phyloP scores from a whole-genome alignment of 35 echinoderm and acorn worm species.

The Anneissia japonica region DNA sequence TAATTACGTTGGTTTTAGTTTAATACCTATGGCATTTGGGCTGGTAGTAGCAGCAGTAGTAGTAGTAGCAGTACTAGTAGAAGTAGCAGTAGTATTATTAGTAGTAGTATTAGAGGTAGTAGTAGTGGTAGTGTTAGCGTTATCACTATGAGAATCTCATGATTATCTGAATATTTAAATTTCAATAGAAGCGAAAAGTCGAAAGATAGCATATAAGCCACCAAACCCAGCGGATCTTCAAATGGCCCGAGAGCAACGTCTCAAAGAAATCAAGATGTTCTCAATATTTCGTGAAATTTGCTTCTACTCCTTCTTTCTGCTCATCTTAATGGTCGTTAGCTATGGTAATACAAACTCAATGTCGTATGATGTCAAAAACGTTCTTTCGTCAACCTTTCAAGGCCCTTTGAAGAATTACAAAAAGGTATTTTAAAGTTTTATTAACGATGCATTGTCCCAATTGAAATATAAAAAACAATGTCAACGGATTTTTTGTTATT shows the following conservation, averaged over 20 bases:
- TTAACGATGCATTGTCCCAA: too few species aligned
- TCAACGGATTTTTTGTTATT: too few species aligned
- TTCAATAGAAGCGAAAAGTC: slow-evolving; percentile 12
- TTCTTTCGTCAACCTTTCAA: slow-evolving; percentile 20
- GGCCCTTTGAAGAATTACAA: slow-evolving; percentile 38
- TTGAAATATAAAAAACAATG: too few species aligned
- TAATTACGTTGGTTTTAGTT: too few species aligned
- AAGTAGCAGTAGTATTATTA: too few species aligned
- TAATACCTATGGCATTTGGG: too few species aligned
- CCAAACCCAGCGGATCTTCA: slow-evolving; percentile 50
- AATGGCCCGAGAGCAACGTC: slow-evolving; percentile 41
- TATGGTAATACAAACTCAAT: slow-evolving; percentile 65
- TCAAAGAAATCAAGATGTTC: slow-evolving; percentile 83
- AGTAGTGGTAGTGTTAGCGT: too few species aligned
- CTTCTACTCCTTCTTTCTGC: slow-evolving; percentile 75
- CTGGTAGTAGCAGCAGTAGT: too few species aligned
- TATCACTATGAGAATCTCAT: too few species aligned
- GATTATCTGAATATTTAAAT: too few species aligned
- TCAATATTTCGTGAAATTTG: slow-evolving; percentile 80
- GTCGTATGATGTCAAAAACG: slow-evolving; percentile 53
- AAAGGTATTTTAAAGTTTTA: slow-evolving; percentile 48
- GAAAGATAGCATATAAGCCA: slow-evolving; percentile 55
- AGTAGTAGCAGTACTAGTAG: too few species aligned
- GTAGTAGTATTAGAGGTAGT: too few species aligned
- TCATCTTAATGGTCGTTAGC: slow-evolving; percentile 60